phyloP scores from a whole-genome alignment of 92 coral and sea anemone species.

The Meandrina meandrites region DNA sequence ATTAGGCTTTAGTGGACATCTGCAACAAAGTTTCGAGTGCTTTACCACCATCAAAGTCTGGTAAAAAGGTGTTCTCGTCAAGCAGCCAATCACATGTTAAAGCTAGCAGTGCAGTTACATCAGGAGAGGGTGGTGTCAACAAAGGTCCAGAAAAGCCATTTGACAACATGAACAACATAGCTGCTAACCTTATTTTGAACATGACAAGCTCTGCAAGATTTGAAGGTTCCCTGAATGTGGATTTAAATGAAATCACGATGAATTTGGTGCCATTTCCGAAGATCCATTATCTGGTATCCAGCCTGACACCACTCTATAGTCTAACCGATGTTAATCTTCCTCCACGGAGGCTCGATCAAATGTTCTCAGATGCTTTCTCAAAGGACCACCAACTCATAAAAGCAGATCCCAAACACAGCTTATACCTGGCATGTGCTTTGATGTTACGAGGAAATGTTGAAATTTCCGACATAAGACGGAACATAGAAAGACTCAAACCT shows the following conservation, averaged over 20 bases:
- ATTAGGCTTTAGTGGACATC: conserved; percentile 93
- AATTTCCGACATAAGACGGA: conserved; percentile 91
- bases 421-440: conserved; percentile 95
- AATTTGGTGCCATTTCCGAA: conserved; percentile 97
- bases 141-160: conserved; percentile 91
- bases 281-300: conserved; percentile 94
- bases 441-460: conserved; percentile 95
- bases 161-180: conserved; percentile 98
- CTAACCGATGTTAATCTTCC: conserved; percentile 89
- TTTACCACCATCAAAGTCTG: conserved; percentile 87
- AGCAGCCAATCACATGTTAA: conserved; percentile 69
- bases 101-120: conserved; percentile 88
- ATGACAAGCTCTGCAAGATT: conserved; percentile 99
- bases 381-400: conserved; percentile 93
- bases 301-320: conserved; percentile 91
- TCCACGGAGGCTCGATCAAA: conserved; percentile 89
- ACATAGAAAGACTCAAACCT: conserved; percentile 92
- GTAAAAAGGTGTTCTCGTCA: conserved; percentile 74
- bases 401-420: conserved; percentile 92
- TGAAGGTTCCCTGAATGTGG: conserved; percentile 97
- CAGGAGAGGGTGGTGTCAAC: conserved; percentile 85
- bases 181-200: conserved; percentile 92
- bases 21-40: conserved; percentile 89
- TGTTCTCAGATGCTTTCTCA: conserved; percentile 96
- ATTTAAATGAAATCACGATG: conserved; percentile 98